Evolutionary conservation across 2,113 vertebrate genomes (phyloP), one percentile per base, ranked within the genome.

Genomic region (Scomber colias): DNA sequence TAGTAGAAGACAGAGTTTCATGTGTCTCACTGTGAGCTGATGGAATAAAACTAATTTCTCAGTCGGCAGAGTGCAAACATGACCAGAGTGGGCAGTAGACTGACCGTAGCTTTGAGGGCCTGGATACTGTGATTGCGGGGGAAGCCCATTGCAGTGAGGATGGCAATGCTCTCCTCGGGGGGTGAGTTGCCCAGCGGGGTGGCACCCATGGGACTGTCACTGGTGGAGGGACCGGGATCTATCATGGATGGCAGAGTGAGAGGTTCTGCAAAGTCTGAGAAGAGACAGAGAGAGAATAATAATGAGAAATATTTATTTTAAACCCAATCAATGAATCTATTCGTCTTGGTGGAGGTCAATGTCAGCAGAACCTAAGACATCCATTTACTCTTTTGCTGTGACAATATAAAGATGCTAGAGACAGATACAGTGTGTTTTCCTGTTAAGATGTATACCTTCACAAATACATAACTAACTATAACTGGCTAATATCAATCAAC

Each of bases 101-200:
- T 96, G 91, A 99, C 98, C 53, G 96, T 97, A 79, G 97, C 95
- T 89, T 95, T 96, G 14, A 99, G 93, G 0, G 98, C 97, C 40
- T 93, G 96, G 79, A 99, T 91, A n/a, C 96, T 96, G 79, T 97
- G 92, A 85, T 88, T 92, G 79, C 98, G 95, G 50, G 97, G 97
- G 93, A 99, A 99, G 79, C 98, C 98, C 98, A 99, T 99, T 17
- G 97, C 98, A 14, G 96, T 95, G 46, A 99, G 96, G 72, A 99
- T 98, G 79, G 98, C 91, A 30, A 99, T 87, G 65, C 96, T 97
- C 89, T 99, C 98, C 92, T 99, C 98, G 0, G 98, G 97, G 69
- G 97, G 97, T 0, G 96, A 97, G 93, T 96, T 97, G 87, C 94
- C 95, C 55, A 96, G 50, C 3, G 90, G 94, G 2, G 88, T 86